A percentile compares a stretch with the other conserved stretches of the same genome.
Evolutionary conservation across 2,113 vertebrate genomes (phyloP).

Genomic region (Symphodus melops): DNA sequence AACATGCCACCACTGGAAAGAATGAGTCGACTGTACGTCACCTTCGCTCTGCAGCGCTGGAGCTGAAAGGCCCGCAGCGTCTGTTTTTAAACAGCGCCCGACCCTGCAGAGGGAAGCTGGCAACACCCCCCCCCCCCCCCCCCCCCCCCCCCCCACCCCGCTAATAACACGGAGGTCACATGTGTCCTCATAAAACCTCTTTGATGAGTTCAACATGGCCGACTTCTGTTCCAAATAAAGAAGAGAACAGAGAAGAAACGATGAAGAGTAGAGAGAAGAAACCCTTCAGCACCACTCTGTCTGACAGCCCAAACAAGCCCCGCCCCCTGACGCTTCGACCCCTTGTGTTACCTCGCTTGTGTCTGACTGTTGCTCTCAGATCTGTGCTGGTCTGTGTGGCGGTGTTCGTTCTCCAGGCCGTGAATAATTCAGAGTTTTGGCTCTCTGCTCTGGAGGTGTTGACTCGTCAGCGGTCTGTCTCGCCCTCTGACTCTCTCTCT

Average conservation of each 20-base stretch:
- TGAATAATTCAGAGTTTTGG: conserved; percentile 38
- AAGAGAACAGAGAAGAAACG: no score
- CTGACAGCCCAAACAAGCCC: no score
- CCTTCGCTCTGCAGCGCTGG: background rate
- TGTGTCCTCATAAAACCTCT: conserved; percentile 19
- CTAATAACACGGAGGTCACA: conserved; percentile 42
- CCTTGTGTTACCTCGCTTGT: no score
- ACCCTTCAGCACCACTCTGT: no score
- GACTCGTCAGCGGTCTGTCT: background rate
- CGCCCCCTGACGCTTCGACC: no score
- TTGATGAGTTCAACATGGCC: background rate
- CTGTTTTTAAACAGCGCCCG: background rate
- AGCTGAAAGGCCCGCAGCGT: background rate
- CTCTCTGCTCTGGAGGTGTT: background rate
- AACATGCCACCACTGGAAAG: conserved; percentile 42
- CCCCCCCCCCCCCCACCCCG: no score
- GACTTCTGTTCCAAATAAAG: background rate
- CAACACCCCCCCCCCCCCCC: no score
- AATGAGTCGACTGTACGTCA: conserved; percentile 47
- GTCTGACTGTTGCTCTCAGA: no score
- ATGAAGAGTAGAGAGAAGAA: no score
- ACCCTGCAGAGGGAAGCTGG: background rate
- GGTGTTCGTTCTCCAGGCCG: background rate
- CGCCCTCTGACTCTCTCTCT: conserved; percentile 1
- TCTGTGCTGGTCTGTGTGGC: no score